These are phyloP conservation scores for Anas georgica DNA, from an alignment of 2,797 vertebrate species.

Conservation along the genomic window DNA sequence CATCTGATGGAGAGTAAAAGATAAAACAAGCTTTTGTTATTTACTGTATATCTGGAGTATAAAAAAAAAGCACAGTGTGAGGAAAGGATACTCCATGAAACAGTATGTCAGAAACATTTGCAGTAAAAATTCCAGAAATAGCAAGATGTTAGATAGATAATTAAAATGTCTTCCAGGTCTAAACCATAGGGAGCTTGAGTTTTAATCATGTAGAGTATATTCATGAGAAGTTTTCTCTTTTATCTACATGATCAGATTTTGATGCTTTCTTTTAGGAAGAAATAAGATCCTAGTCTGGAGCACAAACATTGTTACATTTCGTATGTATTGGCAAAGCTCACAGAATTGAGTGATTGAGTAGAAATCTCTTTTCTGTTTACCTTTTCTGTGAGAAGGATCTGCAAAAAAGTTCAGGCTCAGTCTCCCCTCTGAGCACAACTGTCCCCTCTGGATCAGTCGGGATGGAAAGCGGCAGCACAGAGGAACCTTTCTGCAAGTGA, in stretches of 20 bases:
- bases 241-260: conserved; percentile 75
- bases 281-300: conserved; percentile 57
- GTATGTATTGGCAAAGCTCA: conserved; percentile 30
- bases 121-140: conserved; percentile 79
- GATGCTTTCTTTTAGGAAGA: conserved; percentile 69
- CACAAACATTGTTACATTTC: conserved; percentile 43
- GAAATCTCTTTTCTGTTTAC: conserved; percentile 25
- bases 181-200: conserved; percentile 73
- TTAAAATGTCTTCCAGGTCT: conserved; percentile 80
- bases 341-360: neutral
- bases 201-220: conserved; percentile 78
- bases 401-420: conserved; percentile 9
- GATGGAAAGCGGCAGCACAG: conserved; percentile 42
- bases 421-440: neutral
- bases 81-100: conserved; percentile 76
- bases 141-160: conserved; percentile 80
- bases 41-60: conserved; percentile 76
- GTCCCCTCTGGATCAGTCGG: neutral
- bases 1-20: conserved; percentile 72
- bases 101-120: conserved; percentile 74
- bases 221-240: conserved; percentile 76
- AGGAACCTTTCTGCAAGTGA: neutral
- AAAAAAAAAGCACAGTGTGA: conserved; percentile 71
- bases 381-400: neutral
- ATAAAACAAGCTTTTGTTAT: conserved; percentile 78